Evolutionary conservation across 2,797 vertebrate genomes (phyloP), one percentile per base, ranked within the genome.

Genomic region (Psittacula derbiana): DNA sequence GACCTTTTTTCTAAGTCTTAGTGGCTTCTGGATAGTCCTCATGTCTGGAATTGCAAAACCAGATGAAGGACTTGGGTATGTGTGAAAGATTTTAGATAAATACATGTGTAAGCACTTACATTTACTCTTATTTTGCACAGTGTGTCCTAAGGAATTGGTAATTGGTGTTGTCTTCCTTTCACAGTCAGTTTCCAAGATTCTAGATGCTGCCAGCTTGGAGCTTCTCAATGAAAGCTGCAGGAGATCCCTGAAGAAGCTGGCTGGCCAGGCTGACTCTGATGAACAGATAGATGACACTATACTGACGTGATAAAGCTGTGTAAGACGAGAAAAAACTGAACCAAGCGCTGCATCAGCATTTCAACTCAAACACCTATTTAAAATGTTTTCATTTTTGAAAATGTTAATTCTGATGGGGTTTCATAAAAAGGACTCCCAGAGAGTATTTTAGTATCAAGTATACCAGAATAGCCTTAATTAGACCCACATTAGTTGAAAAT

Each of bases 211-310:
- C 69, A 99, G 99, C 93, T 98, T 99, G 83, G 99, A 99, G 81
- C 98, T 99, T 9, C 97, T 99, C 93, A 98, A 97, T 0, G 99
- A 99, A 41, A 98, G 99, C 96, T 98, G 98, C 96, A 98, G 99
- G 57, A 98, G 99, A 43, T 99, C 99, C 40, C 96, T 99, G 97
- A 99, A 98, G 98, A 99, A 99, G 97, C 98, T 99, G 55, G 98
- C 99, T 65, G 94, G 98, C 93, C 98, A 98, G 93, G 98, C 98
- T 1, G 99, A 99, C 97, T 99, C 99, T 36, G 98, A 95, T 13
- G 99, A 99, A 97, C 99, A 99, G 96, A 99, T 99, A 4, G 99
- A 99, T 3, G 99, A 99, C 97, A 99, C 99, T 67, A 99, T 99
- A 94, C 98, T 99, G 91, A 99, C 99, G 95, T 99, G 99, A 99